These are phyloP conservation scores for Hipparchia sbordonii DNA, from an alignment of 2,888 invertebrate genomes.

Conservation along the genomic window DNA sequence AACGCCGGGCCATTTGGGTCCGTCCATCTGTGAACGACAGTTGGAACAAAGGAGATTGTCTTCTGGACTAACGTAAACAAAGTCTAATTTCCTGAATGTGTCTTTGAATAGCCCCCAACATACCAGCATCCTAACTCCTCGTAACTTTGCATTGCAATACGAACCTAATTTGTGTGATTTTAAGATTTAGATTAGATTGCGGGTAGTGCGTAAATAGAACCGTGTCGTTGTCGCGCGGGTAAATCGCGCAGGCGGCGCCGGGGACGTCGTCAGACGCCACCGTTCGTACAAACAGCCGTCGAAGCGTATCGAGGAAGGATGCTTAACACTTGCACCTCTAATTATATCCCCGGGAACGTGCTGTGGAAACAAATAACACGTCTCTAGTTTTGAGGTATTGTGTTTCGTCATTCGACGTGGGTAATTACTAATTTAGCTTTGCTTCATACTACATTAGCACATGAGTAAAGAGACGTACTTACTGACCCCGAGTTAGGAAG, in stretches of 20 bases:
- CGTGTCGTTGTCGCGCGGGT: conserved; percentile 50
- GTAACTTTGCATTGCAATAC: conserved; percentile 32
- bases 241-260: conserved; percentile 79
- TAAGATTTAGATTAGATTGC: conserved; percentile 45
- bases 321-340: conserved; percentile 78
- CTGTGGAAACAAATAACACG: conserved; percentile 65
- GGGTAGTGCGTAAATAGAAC: conserved; percentile 46
- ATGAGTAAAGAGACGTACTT: background rate
- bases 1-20: conserved; percentile 64
- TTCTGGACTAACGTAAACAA: conserved; percentile 73
- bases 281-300: conserved; percentile 68
- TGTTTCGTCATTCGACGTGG: conserved; percentile 36
- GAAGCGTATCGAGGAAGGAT: conserved; percentile 78
- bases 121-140: conserved; percentile 15
- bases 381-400: conserved; percentile 34
- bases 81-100: conserved; percentile 76
- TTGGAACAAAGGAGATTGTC: conserved; percentile 74
- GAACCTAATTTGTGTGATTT: conserved; percentile 39
- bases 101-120: conserved; percentile 39
- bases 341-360: conserved; percentile 72
- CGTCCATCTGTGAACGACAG: conserved; percentile 64
- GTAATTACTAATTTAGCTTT: conserved; percentile 28
- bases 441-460: background rate
- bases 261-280: conserved; percentile 73
- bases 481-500: background rate